These are phyloP conservation scores for Drosophila mojavensis DNA, from an alignment of 1,140 invertebrate species.

Conservation along the genomic window DNA sequence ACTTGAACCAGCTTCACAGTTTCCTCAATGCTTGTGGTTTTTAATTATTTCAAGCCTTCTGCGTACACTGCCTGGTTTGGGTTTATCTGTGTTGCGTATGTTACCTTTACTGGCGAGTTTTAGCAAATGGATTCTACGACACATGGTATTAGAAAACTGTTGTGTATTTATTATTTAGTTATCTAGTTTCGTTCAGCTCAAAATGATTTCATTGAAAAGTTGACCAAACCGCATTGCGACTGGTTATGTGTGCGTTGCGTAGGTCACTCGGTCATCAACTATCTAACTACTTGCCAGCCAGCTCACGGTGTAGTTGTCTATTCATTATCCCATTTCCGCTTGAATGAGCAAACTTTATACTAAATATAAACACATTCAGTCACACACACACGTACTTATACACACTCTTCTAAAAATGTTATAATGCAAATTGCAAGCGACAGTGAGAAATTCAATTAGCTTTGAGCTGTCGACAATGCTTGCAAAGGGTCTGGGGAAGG, in stretches of 20 bases:
- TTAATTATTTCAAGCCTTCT: conserved; percentile 72
- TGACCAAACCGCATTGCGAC: neutral
- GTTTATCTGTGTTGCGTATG: conserved; percentile 3
- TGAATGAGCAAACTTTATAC: conserved; percentile 71
- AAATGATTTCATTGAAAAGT: no score
- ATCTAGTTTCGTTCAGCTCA: no score
- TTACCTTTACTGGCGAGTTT: conserved; percentile 30
- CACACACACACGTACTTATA: conserved; percentile 23
- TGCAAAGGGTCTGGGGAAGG: conserved; percentile 30
- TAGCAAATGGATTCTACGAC: neutral
- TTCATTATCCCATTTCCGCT: conserved; percentile 77
- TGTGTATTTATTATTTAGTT: neutral
- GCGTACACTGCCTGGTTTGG: neutral
- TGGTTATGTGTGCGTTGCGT: conserved; percentile 15
- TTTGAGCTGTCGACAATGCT: conserved; percentile 54
- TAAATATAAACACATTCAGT: conserved; percentile 58
- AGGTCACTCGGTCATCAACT: conserved; percentile 56
- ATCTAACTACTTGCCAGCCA: conserved; percentile 26
- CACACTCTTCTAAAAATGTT: conserved; percentile 63
- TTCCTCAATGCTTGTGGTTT: conserved; percentile 67
- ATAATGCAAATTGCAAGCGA: conserved; percentile 81
- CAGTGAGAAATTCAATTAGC: conserved; percentile 82
- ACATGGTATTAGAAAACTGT: neutral
- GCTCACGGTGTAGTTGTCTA: conserved; percentile 39
- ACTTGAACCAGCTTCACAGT: conserved; percentile 41